These are phyloP conservation scores for Hydraecia micacea DNA, from an alignment of 2,888 invertebrate genomes.

Conservation along the genomic window DNA sequence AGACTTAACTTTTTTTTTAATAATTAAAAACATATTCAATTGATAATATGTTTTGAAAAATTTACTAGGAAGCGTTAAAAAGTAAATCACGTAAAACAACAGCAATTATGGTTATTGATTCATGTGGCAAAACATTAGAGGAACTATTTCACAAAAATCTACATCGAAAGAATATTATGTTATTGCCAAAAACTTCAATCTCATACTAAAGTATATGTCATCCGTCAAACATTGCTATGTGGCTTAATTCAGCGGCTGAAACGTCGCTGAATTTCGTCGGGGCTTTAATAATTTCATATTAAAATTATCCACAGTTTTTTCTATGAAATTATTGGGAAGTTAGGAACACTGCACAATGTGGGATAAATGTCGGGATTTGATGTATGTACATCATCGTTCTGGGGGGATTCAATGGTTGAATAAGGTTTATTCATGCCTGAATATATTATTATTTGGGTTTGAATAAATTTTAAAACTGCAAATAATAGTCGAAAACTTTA, in stretches of 20 bases:
- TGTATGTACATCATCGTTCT: conserved; percentile 45
- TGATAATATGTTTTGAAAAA: not conserved
- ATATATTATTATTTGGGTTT: conserved; percentile 45
- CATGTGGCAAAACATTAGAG: not conserved
- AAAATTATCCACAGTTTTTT: conserved; percentile 44
- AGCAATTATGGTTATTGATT: not conserved
- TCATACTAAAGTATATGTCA: conserved; percentile 52
- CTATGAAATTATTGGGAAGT: conserved; percentile 54
- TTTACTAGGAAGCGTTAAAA: too few species aligned
- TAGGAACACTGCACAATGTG: conserved; percentile 44
- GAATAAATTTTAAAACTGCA: conserved; percentile 59
- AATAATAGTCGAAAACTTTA: conserved; percentile 51
- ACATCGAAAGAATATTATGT: not conserved
- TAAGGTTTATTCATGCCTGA: conserved; percentile 61
- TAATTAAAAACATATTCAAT: not conserved
- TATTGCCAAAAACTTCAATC: conserved; percentile 1
- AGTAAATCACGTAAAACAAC: not conserved
- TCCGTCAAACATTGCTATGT: conserved; percentile 52
- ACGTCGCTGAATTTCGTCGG: conserved; percentile 49
- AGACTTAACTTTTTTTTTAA: not conserved
- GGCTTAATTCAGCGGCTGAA: conserved; percentile 42
- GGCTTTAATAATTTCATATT: conserved; percentile 60
- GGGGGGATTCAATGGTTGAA: conserved; percentile 37
- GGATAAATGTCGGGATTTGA: conserved; percentile 63
- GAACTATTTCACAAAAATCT: not conserved